Percentiles rank a stretch among this genome's conserved stretches.
phyloP scores from a whole-genome alignment of 2,113 vertebrate genomes.

The Camarhynchus parvulus region DNA sequence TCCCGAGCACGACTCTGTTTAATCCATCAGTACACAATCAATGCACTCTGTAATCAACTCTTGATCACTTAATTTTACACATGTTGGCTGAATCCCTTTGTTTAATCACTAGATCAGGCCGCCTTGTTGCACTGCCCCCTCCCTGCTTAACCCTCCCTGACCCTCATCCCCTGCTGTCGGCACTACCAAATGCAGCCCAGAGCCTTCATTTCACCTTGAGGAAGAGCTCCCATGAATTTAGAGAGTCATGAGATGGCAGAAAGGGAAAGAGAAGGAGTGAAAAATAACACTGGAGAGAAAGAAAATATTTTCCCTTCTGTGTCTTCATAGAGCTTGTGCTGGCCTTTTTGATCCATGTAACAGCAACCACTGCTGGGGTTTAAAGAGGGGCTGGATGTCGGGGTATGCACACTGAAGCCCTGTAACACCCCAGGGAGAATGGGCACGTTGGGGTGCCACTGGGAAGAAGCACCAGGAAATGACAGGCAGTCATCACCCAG shows the following conservation, averaged over 20 bases:
- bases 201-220: slow-evolving; percentile 75
- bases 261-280: background rate
- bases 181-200: slow-evolving; percentile 10
- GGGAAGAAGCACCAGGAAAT: fast-evolving
- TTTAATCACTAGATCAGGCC: slow-evolving; percentile 76
- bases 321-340: background rate
- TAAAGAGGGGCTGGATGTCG: background rate
- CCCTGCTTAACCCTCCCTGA: slow-evolving; percentile 55
- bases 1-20: slow-evolving; percentile 76
- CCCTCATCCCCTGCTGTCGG: background rate
- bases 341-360: background rate
- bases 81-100: slow-evolving; percentile 81
- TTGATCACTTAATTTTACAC: slow-evolving; percentile 83
- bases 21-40: slow-evolving; percentile 82
- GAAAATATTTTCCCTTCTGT: slow-evolving; percentile 11
- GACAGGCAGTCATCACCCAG: fast-evolving
- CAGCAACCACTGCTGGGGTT: background rate
- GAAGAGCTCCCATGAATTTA: slow-evolving; percentile 46
- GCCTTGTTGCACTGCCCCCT: slow-evolving; percentile 56
- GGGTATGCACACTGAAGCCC: fast-evolving
- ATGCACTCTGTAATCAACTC: slow-evolving; percentile 85
- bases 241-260: background rate
- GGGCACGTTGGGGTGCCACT: background rate
- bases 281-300: background rate
- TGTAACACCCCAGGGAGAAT: background rate